Evolutionary conservation across 2,888 invertebrate genomes (phyloP), one percentile per base, ranked within the genome.

Genomic region (Sminthurides aquaticus): DNA sequence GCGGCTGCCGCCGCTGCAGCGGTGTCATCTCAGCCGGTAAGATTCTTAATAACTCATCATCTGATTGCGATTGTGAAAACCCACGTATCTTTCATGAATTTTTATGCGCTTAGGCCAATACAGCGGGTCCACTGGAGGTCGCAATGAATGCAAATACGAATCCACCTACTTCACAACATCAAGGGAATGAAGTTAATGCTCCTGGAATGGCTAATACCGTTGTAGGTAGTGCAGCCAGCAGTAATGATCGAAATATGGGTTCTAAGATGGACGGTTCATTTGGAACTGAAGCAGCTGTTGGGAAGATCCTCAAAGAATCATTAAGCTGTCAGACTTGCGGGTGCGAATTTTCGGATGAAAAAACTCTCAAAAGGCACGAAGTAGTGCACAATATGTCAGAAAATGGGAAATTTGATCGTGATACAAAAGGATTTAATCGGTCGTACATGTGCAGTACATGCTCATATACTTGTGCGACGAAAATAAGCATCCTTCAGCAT

Each of bases 281-380:
- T n/a, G n/a, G n/a, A n/a, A n/a, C n/a, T n/a, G n/a, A n/a, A n/a
- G n/a, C n/a, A n/a, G n/a, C n/a, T n/a, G 49, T 66, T 67, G 66
- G 58, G 71, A 73, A 34, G 80, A 80, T 71, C 79, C 79, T 15
- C 15, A 34, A 34, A 34, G 43, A 34, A 34, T 11, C 15, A 11
- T 15, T 11, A 5, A 34, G 43, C 15, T 82, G 83, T 76, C 79
- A 78, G 69, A 78, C 78, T 75, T 83, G 83, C 78, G 82, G 82
- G 66, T 82, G 82, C 76, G 82, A 82, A 75, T 82, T 82, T 75
- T 79, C 80, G 69, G 81, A 82, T 74, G 80, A 81, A 69, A 76
- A 78, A 65, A 82, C 82, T 28, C 77, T 82, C 57, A 80, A 81
- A 75, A 80, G 79, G 57, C 82, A 82, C 75, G 79, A 79, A 67